phyloP scores from a whole-genome alignment of 2,113 vertebrate species.

The Proteles cristata region DNA sequence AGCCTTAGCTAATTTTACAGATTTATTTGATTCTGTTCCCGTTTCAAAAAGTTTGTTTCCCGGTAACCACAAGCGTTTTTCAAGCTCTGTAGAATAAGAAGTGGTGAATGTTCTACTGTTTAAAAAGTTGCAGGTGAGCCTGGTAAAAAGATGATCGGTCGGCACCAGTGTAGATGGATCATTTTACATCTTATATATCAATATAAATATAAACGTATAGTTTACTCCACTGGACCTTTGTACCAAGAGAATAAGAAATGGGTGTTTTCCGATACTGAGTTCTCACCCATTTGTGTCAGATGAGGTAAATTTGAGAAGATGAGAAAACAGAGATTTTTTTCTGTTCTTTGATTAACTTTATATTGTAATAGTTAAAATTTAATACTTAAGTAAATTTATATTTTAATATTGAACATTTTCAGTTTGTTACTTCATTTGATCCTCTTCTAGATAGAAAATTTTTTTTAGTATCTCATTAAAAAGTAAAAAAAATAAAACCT shows the following conservation, averaged over 20 bases:
- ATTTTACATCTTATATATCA: neutral
- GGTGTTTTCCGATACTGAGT: neutral
- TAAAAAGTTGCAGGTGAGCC: conserved; percentile 41
- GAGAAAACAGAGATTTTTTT: conserved; percentile 20
- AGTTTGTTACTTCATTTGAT: conserved; percentile 43
- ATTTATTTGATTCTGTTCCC: neutral
- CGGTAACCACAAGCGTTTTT: conserved; percentile 21
- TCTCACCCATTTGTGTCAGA: neutral
- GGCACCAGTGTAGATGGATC: neutral
- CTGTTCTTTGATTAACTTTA: conserved; percentile 51
- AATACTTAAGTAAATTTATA: neutral
- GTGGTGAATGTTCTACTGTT: conserved; percentile 22
- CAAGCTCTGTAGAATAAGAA: conserved; percentile 40
- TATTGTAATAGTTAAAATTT: conserved; percentile 37
- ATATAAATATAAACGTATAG: neutral
- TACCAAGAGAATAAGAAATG: neutral
- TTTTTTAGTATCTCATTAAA: conserved; percentile 28
- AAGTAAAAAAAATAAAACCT: conserved; percentile 20
- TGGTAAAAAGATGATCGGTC: conserved; percentile 15
- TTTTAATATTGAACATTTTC: conserved; percentile 32
- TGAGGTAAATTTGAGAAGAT: conserved; percentile 40
- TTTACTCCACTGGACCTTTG: neutral
- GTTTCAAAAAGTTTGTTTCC: conserved; percentile 26
- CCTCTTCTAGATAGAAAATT: conserved; percentile 45
- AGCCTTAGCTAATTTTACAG: conserved; percentile 48